Base-by-base conservation (phyloP, 2,113 vertebrate species). In the Vulpes ferrilata region DNA sequence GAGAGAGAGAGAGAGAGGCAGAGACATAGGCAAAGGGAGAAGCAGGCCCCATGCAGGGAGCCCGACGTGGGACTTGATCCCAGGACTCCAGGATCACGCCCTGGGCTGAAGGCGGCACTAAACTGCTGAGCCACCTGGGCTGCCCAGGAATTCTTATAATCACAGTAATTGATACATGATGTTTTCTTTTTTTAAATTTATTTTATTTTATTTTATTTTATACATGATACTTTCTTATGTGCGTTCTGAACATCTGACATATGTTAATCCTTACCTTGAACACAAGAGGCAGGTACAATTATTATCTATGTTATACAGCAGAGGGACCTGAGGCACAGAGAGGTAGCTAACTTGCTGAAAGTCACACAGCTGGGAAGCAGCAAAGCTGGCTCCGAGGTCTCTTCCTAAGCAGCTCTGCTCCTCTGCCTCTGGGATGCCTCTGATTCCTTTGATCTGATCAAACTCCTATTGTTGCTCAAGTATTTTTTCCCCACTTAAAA, bases 281-380 rank as follows among this genome's bases (percentile, higher is more conserved):
- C 27, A 59, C 10, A 81, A 60, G 60, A 67, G 32, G n/a, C 81
- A 38, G 74, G 43, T 9, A 11, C 80, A 23, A 2, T 3, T 8
- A 5, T 27, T 3, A 17, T 35, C 19, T 43, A 0, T 2, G 12
- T 38, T 62, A 11, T 3, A 5, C 0, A 35, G 91, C n/a, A 0
- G 30, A 55, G 71, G 59, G 22, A 20, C 10, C 5, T 1, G 48
- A 93, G 43, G 76, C 48, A 48, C 22, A 43, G 2, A 53, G 30
- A 86, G 8, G 71, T 6, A 8, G n/a, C 27, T 3, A 27, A 35
- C 19, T 32, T 35, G 30, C 17, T 38, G 15, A 12, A 35, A 92
- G 51, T 11, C 53, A 13, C 65, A 4, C 9, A 4, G n/a, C 15
- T 59, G 30, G 64, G 30, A 74, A 76, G 38, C 57, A 35, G 82